Base-by-base conservation (phyloP, 2,113 vertebrate species). In the Butorides virescens region DNA sequence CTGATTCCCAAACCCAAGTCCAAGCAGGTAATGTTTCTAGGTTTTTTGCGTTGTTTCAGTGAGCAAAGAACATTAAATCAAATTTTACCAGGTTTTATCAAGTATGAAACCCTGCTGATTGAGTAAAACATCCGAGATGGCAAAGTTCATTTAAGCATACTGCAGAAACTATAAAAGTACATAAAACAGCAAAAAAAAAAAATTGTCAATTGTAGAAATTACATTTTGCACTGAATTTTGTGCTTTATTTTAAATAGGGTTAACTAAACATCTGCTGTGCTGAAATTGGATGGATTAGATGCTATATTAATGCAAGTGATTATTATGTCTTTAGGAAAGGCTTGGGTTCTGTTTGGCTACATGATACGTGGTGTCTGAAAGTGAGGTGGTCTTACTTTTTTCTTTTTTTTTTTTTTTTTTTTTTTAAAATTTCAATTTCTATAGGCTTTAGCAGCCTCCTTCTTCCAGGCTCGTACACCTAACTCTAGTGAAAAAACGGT, bases 1-100 rank as follows among this genome's bases (percentile, higher is more conserved):
- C 98, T 99, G 90, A 97, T 97, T 42, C 99, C 99, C 73, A 98
- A 98, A 79, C 94, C 99, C 39, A 99, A 98, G 94, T 95, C 98
- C n/a, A 99, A 99, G 98, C 99, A 99, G 97, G 92, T 98, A 96
- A 86, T 16, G 5, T 75, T 87, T 94, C 32, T 20, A 2, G 32
- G 46, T 32, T 59, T 66, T 70, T 72, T 58, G 23, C 2, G 2
- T 82, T 58, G 9, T 44, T 88, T 84, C 62, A 30, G 11, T 55
- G 58, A 81, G 23, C 62, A 66, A 86, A 88, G 47, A 65, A 37
- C 10, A 71, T 34, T 36, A 62, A 76, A 65, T 36, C 22, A 27
- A 87, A 29, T 91, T 81, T 91, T 87, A 30, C 8, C 39, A 18
- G 34, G 9, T 84, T 72, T 75, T 65, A 44, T 61, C 32, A 46